Conservation (phyloP, 2,797 vertebrate genomes). For the Lagocephalus sceleratus region DNA sequence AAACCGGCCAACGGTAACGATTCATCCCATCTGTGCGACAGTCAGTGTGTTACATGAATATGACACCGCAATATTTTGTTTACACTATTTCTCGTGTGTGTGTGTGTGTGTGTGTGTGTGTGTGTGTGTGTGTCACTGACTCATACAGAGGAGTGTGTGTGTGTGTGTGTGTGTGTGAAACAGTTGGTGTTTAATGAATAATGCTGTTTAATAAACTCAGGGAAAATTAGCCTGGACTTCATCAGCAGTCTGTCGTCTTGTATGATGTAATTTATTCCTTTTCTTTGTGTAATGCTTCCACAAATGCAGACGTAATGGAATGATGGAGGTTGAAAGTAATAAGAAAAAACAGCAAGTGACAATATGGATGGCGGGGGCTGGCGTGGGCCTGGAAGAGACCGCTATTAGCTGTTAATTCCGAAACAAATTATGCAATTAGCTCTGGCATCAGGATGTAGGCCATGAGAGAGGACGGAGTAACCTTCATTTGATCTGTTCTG, state of each 20-base stretch:
- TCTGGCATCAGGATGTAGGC: slow-evolving; percentile 79
- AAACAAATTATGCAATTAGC: slow-evolving; percentile 86
- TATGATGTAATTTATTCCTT: slow-evolving; percentile 48
- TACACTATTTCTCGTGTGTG: neutral
- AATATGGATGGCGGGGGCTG: slow-evolving; percentile 12
- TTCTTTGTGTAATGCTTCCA: slow-evolving; percentile 51
- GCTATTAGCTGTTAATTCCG: slow-evolving; percentile 83
- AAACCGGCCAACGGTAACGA: too few relatives aligned
- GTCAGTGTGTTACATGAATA: too few relatives aligned
- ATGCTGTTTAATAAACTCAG: slow-evolving; percentile 41
- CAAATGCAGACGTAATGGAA: slow-evolving; percentile 55
- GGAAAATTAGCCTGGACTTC: slow-evolving; percentile 40
- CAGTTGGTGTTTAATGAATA: neutral
- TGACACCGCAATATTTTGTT: neutral
- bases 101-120: too few relatives aligned
- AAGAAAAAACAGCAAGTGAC: slow-evolving; percentile 11
- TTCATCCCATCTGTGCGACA: too few relatives aligned
- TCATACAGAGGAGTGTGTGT: neutral
- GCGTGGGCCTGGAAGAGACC: slow-evolving; percentile 64
- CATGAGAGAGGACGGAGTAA: slow-evolving; percentile 78
- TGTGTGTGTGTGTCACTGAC: neutral
- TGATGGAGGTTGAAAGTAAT: slow-evolving; percentile 28
- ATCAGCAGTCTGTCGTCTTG: slow-evolving; percentile 31
- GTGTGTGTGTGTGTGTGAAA: too few relatives aligned
- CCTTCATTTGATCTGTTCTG: slow-evolving; percentile 79